phyloP scores from a whole-genome alignment of 2,113 vertebrate species.

The Copsychus sechellarum region DNA sequence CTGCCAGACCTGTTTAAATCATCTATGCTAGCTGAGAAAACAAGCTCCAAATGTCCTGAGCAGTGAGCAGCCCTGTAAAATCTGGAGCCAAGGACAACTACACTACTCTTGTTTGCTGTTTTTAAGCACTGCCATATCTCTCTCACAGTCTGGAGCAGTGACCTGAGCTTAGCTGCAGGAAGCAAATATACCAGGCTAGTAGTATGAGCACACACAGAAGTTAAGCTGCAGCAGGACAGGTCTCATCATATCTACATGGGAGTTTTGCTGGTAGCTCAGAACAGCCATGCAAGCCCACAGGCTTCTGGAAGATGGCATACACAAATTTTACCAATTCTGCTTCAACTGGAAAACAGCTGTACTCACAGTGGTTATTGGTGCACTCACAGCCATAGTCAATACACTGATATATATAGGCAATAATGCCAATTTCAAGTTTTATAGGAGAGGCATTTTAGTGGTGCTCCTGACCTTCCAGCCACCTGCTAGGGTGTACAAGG shows the following conservation, averaged over 20 bases:
- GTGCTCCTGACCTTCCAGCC: neutral
- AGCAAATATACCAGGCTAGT: neutral
- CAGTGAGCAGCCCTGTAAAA: slow-evolving; percentile 27
- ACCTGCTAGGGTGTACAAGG: neutral
- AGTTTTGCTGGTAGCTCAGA: neutral
- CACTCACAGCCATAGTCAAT: neutral
- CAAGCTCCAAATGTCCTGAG: slow-evolving; percentile 2
- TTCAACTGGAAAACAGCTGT: neutral
- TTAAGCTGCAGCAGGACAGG: neutral
- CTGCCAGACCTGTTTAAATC: slow-evolving; percentile 13
- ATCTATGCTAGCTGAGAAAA: slow-evolving; percentile 9
- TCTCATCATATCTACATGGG: neutral
- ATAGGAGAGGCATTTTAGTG: neutral
- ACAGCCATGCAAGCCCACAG: neutral
- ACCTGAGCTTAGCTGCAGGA: neutral
- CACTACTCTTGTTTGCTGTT: neutral
- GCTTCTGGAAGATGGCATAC: neutral
- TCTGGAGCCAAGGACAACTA: neutral
- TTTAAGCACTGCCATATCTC: neutral
- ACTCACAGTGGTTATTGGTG: neutral
- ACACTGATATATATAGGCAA: neutral
- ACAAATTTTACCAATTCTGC: neutral
- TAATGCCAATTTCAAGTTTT: neutral
- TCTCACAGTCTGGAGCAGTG: neutral
- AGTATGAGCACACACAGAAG: neutral